phyloP scores from a whole-genome alignment of 1,140 invertebrate genomes.

The Drosophila parabipectinata region DNA sequence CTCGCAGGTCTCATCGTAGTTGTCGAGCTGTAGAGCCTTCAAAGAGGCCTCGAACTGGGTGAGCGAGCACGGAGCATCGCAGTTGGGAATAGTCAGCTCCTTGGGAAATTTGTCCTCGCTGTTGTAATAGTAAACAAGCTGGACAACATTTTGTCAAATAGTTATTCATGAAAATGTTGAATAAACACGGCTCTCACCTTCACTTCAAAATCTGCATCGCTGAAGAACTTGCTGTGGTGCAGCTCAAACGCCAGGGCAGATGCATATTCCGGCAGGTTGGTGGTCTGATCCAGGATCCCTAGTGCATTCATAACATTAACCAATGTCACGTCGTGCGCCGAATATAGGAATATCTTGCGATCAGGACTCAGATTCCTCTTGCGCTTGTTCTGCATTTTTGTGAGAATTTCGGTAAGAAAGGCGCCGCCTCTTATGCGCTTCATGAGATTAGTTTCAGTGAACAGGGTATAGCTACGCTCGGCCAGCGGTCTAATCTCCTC shows the following conservation, averaged over 20 bases:
- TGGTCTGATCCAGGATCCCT: constrained; percentile 86
- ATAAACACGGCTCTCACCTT: constrained; percentile 71
- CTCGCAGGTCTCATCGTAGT: constrained; percentile 86
- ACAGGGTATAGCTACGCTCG: constrained; percentile 88
- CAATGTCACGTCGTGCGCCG: constrained; percentile 90
- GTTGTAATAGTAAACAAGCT: constrained; percentile 83
- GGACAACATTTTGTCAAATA: neutral
- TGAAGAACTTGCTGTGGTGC: constrained; percentile 84
- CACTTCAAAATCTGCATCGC: constrained; percentile 84
- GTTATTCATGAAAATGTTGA: neutral
- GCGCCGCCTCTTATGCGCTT: constrained; percentile 90
- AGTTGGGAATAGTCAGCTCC: constrained; percentile 84
- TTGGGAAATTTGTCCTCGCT: constrained; percentile 83
- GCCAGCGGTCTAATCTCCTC: constrained; percentile 88
- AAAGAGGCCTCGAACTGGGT: constrained; percentile 83
- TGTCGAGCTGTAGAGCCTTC: constrained; percentile 84
- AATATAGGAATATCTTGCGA: constrained; percentile 87
- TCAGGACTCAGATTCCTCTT: constrained; percentile 72
- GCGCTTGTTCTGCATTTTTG: constrained; percentile 83
- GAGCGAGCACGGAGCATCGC: constrained; percentile 84
- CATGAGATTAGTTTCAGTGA: constrained; percentile 89
- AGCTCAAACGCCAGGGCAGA: constrained; percentile 89
- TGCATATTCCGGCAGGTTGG: constrained; percentile 88
- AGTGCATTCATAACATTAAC: constrained; percentile 89
- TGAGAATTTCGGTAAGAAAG: constrained; percentile 84